Evolutionary conservation across 2,797 vertebrate species (phyloP), one percentile per base, ranked within the genome.

Genomic region (Psittacula echo): DNA sequence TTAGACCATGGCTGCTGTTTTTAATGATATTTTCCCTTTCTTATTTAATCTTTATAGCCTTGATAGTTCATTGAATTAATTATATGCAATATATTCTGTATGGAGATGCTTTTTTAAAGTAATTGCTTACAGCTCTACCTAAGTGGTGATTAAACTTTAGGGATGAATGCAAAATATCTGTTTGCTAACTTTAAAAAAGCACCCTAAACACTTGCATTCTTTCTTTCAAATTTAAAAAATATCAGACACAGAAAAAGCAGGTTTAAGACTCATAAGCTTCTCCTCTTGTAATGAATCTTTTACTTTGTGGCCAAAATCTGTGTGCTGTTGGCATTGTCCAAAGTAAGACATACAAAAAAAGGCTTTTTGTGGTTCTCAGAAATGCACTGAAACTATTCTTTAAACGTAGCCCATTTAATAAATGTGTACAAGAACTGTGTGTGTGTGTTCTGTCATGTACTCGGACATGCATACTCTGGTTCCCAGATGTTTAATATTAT

Each of bases 1-100:
- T 99, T 98, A 99, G 98, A 98, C 98, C 98, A 97, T 98, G 98
- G 98, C 95, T 96, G 92, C 4, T 16, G 73, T 96, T 98, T 99
- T 99, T 99, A 99, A 99, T 99, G 98, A 98, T 99, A 99, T 98
- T 98, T 99, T 98, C 98, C 97, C 98, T 95, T 97, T 99, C 98
- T 98, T 99, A 98, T 99, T 99, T 99, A 98, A 99, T 99, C 98
- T 99, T 99, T 99, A 99, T 98, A 98, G 98, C 98, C 97, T 97
- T 98, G 98, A 98, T 98, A 98, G 98, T 98, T 98, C 98, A 98
- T 99, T 99, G 98, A 98, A 99, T 99, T 99, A 99, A 99, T 99
- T 98, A 98, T 98, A 98, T 96, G 97, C 98, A 97, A 97, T 98
- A 98, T 98, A 98, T 98, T 98, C 96, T 97, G 83, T 97, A 97